These are phyloP conservation scores for Ophonus ardosiacus DNA, from an alignment of 2,888 invertebrate genomes.

Conservation along the genomic window DNA sequence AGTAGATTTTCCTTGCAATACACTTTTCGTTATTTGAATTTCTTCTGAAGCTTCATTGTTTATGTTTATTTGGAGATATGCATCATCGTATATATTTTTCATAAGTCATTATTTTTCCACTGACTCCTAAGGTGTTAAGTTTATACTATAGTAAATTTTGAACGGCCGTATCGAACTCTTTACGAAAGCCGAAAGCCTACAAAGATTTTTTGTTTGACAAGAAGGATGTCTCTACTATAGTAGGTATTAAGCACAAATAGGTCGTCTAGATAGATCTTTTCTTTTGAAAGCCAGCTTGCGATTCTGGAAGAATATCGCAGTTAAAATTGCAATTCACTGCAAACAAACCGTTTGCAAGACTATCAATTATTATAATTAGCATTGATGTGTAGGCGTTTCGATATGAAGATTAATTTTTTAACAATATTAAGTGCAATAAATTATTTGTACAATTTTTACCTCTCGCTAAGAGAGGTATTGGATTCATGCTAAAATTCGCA, in stretches of 20 bases:
- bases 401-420: too few relatives aligned
- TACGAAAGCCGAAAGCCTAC: neutral
- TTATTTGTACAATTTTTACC: too few relatives aligned
- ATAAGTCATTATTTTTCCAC: constrained; percentile 3
- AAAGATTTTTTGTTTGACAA: neutral
- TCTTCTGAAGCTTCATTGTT: neutral
- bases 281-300: neutral
- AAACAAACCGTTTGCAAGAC: too few relatives aligned
- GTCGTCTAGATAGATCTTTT: neutral
- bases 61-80: neutral
- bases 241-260: neutral
- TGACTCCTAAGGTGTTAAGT: neutral
- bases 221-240: neutral
- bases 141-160: constrained; percentile 1
- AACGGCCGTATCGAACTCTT: neutral
- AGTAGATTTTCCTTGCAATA: neutral
- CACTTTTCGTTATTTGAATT: neutral
- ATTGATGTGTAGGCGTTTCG: too few relatives aligned
- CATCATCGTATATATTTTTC: neutral
- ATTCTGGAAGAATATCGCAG: too few relatives aligned
- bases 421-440: too few relatives aligned
- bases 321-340: too few relatives aligned
- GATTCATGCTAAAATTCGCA: too few relatives aligned
- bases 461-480: too few relatives aligned
- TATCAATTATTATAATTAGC: too few relatives aligned